Percentiles rank a stretch among this genome's conserved stretches.
Evolutionary conservation across 2,888 invertebrate genomes (phyloP).

Genomic region (Pristionchus arcanus): DNA sequence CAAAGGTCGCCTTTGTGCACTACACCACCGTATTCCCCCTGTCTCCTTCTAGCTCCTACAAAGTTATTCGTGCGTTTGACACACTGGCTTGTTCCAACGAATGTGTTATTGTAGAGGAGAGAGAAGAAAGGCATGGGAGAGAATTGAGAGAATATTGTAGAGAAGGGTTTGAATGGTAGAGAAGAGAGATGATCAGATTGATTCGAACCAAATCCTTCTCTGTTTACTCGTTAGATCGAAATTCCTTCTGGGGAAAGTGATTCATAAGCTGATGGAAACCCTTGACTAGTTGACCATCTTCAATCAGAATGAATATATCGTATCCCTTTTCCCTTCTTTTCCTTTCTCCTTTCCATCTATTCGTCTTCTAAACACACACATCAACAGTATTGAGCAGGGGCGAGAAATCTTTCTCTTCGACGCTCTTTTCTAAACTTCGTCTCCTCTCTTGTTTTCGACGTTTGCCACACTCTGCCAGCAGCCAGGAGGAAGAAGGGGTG

Average conservation of each 20-base stretch:
- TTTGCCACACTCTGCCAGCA: constrained; percentile 18
- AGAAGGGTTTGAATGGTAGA: neutral
- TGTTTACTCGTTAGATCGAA: constrained; percentile 1
- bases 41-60: neutral
- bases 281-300: neutral
- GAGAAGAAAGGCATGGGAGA: neutral
- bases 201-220: neutral
- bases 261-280: neutral
- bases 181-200: neutral
- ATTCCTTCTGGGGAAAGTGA: neutral
- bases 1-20: neutral
- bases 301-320: neutral
- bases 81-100: constrained; percentile 25
- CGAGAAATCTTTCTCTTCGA: constrained; percentile 22
- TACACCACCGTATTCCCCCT: neutral
- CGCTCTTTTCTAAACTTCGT: constrained; percentile 28
- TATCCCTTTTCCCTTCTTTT: neutral
- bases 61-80: constrained; percentile 33
- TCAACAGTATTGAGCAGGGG: neutral
- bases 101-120: constrained; percentile 29
- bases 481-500: neutral
- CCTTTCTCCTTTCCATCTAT: neutral
- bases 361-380: constrained; percentile 13
- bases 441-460: constrained; percentile 46
- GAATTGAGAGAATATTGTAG: too few species aligned